These are phyloP conservation scores for Nasonia longicornis DNA, from an alignment of 1,140 invertebrate genomes.

Conservation along the genomic window DNA sequence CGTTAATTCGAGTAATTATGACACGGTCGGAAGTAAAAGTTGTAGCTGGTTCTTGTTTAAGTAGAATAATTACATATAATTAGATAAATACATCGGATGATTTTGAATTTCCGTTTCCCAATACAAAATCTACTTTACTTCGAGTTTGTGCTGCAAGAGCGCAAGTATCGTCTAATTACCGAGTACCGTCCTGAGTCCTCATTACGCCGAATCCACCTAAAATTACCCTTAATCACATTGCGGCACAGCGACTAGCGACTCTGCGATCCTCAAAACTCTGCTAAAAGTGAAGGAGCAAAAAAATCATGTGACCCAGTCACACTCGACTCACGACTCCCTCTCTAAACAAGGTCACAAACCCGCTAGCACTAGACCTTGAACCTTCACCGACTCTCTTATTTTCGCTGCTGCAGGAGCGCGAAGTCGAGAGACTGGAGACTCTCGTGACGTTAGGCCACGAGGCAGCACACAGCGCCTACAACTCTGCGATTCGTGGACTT, in stretches of 20 bases:
- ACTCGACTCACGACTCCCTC: neutral
- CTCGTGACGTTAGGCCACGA: conserved; percentile 50
- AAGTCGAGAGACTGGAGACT: conserved; percentile 58
- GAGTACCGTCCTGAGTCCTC: neutral
- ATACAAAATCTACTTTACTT: too few species aligned
- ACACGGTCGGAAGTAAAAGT: too few species aligned
- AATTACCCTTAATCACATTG: neutral
- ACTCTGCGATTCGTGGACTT: conserved; percentile 55
- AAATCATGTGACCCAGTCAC: neutral
- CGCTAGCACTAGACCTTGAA: conserved; percentile 1
- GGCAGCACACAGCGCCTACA: conserved; percentile 56
- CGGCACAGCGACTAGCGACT: neutral
- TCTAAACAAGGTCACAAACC: neutral
- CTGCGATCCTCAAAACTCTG: neutral
- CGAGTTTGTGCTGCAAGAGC: too few species aligned
- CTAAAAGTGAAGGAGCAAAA: neutral
- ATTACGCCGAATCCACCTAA: neutral
- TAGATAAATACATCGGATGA: too few species aligned
- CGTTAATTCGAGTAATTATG: neutral
- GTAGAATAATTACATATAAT: too few species aligned
- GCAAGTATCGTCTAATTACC: neutral
- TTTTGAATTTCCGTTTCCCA: too few species aligned
- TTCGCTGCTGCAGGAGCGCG: conserved; percentile 51
- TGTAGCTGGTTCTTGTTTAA: too few species aligned
- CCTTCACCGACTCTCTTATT: neutral